Evolutionary conservation across 2,797 vertebrate species (phyloP), one percentile per base, ranked within the genome.

Genomic region (Eidolon dupreanum): DNA sequence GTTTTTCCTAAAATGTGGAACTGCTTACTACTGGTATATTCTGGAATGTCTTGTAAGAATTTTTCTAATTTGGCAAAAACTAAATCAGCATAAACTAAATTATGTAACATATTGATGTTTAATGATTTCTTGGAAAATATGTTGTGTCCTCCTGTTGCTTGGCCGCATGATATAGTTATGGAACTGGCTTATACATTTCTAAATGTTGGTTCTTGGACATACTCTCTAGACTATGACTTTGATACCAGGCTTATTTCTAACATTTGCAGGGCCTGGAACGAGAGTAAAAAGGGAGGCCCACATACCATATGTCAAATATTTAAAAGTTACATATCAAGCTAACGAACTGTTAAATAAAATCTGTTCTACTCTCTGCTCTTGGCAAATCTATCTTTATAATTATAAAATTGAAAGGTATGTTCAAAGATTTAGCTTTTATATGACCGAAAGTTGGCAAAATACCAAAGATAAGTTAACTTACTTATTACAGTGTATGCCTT

Each of bases 261-360:
- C 70, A 88, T 81, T 90, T 68, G 33, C 24, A 81, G 38, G 43
- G 10, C 43, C 81, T 89, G 36, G 51, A 88, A 33, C 55, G 31
- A 81, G 71, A 93, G 74, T 33, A 68, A 33, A 79, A 66, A 16
- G 26, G 43, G 63, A 87, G 77, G 63, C 71, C 81, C 77, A 95
- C 57, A 83, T 91, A n/a, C 63, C 46, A 28, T 74, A 70, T 88
- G 88, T 90, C 82, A 79, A 59, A 86, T 90, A 95, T 68, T 94
- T 88, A 92, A 78, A 90, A 96, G 91, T 91, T 91, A 33, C 57
- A 43, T 75, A 79, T 70, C 66, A 97, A 66, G 68, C 63, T 41
- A 88, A 70, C 20, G 83, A 57, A 79, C 28, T 93, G 28, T 70
- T 93, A 95, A 96, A 93, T 94, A 94, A 82, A 97, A 81, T 86